A percentile compares a stretch with the other conserved stretches of the same genome.
Evolutionary conservation across 1,140 invertebrate genomes (phyloP).

Genomic region (Sitobion miscanthi): DNA sequence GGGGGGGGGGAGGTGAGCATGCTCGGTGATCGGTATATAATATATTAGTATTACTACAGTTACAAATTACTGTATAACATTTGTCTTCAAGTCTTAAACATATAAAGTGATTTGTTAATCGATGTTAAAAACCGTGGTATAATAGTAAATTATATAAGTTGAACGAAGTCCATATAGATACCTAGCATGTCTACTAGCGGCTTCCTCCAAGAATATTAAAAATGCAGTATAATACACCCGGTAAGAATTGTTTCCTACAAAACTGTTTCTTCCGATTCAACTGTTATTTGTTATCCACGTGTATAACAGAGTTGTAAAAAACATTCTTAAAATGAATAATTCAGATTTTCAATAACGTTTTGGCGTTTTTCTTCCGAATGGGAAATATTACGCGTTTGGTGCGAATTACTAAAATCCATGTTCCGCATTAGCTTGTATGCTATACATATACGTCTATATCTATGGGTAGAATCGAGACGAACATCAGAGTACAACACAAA

Average conservation of each 20-base stretch:
- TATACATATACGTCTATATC: background rate
- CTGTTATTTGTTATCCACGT: background rate
- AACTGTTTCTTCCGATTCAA: background rate
- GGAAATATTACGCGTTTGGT: background rate
- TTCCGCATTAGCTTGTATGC: background rate
- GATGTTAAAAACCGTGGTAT: background rate
- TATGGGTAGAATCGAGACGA: background rate
- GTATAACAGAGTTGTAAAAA: background rate
- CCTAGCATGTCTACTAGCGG: too few relatives aligned
- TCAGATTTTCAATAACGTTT: conserved; percentile 11
- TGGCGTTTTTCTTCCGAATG: background rate
- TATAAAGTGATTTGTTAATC: background rate
- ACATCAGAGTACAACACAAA: background rate
- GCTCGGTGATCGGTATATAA: background rate
- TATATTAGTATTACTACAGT: background rate
- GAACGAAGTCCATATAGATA: background rate
- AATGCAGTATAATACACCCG: background rate
- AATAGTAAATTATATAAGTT: background rate
- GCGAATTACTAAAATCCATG: background rate
- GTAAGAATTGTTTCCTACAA: background rate
- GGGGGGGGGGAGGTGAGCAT: background rate
- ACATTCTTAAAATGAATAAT: background rate
- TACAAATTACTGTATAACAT: background rate
- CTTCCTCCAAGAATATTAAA: background rate
- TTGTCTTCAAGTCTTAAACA: background rate